These are phyloP conservation scores for Propithecus deckenii DNA, from an alignment of 2,797 vertebrate species.

Conservation along the genomic window DNA sequence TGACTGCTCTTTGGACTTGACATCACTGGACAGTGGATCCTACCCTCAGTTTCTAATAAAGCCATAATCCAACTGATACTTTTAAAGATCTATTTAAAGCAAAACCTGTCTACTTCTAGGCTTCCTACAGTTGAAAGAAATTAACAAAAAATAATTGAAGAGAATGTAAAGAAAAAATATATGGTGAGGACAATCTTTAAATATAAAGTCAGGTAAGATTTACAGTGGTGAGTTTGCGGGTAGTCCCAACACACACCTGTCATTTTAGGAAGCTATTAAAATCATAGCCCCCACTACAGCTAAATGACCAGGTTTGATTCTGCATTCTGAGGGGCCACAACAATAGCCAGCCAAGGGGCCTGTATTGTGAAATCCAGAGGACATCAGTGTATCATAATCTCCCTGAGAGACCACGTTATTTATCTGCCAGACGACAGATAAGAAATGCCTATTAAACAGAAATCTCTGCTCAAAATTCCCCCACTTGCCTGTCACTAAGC, in stretches of 20 bases:
- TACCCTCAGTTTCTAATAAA: not conserved
- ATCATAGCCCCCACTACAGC: not conserved
- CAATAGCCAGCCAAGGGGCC: not conserved
- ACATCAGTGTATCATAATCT: not conserved
- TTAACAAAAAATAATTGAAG: not conserved
- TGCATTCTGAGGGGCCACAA: no score
- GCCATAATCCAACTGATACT: not conserved
- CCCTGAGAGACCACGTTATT: not conserved
- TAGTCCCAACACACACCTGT: not conserved
- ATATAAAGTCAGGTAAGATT: not conserved
- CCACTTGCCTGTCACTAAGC: not conserved
- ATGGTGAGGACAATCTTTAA: not conserved
- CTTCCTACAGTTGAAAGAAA: not conserved
- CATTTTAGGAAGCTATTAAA: conserved; percentile 31
- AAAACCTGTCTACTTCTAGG: not conserved
- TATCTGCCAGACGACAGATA: not conserved
- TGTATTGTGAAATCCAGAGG: not conserved
- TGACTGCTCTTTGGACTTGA: not conserved
- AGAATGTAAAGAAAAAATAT: not conserved
- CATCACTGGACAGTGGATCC: not conserved
- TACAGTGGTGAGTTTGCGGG: not conserved
- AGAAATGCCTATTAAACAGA: conserved; percentile 41
- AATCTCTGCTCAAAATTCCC: not conserved
- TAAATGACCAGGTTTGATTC: not conserved
- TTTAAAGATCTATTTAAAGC: not conserved